Evolutionary conservation across 2,888 invertebrate genomes (phyloP).

Genomic region (Sarcophaga carnaria): DNA sequence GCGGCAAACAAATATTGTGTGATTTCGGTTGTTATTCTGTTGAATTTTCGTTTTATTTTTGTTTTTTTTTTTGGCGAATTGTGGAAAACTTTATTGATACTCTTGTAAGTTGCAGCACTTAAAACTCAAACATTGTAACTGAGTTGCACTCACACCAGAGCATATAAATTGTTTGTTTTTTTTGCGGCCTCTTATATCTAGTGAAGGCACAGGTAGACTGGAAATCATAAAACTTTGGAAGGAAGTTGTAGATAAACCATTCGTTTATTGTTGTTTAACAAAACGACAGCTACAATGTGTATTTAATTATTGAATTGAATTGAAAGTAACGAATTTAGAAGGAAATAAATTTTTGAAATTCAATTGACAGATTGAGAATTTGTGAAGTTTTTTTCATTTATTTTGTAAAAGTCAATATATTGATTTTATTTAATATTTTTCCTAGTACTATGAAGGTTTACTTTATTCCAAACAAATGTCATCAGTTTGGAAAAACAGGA

Average conservation of each 20-base stretch:
- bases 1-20: conserved; percentile 27
- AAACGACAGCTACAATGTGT: too few relatives aligned
- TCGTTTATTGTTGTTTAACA: neutral
- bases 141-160: conserved; percentile 19
- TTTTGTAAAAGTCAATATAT: too few relatives aligned
- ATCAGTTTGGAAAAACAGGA: too few relatives aligned
- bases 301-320: too few relatives aligned
- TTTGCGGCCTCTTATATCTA: neutral
- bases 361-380: too few relatives aligned
- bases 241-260: conserved; percentile 34
- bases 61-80: neutral
- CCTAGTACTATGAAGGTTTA: too few relatives aligned
- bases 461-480: too few relatives aligned
- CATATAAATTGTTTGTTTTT: neutral
- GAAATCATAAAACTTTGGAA: neutral
- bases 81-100: conserved; percentile 45
- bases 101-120: conserved; percentile 20
- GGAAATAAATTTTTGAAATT: too few relatives aligned
- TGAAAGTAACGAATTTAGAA: too few relatives aligned
- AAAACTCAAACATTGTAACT: conserved; percentile 35
- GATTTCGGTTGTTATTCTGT: neutral
- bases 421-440: too few relatives aligned
- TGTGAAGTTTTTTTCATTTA: too few relatives aligned
- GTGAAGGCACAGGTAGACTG: neutral
- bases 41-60: neutral